phyloP scores from a whole-genome alignment of 2,888 invertebrate genomes.

The Tiliacea aurago region DNA sequence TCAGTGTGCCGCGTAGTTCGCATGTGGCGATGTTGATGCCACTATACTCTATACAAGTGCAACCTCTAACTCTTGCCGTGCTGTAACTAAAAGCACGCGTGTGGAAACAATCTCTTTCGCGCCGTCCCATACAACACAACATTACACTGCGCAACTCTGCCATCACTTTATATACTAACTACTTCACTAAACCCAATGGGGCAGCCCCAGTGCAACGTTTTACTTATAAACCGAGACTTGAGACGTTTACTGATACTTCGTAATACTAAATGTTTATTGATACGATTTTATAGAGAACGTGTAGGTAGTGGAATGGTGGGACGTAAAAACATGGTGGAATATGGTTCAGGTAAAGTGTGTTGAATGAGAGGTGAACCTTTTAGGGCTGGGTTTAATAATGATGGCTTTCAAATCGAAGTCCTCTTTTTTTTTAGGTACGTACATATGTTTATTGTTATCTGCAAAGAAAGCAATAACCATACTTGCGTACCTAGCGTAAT shows the following conservation, averaged over 20 bases:
- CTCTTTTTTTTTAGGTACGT: neutral
- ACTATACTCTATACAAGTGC: slow-evolving; percentile 14
- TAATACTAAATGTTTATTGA: slow-evolving; percentile 31
- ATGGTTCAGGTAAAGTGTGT: neutral
- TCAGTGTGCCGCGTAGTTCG: too few species aligned
- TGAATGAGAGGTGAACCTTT: slow-evolving; percentile 4
- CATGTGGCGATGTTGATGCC: too few species aligned
- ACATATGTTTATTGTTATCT: neutral
- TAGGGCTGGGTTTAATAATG: slow-evolving; percentile 7
- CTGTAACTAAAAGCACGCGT: slow-evolving; percentile 26
- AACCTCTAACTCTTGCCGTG: slow-evolving; percentile 25
- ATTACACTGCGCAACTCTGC: slow-evolving; percentile 4
- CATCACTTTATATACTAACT: slow-evolving; percentile 22
- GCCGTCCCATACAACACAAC: slow-evolving; percentile 3
- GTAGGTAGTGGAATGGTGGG: slow-evolving; percentile 21
- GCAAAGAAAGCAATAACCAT: too few species aligned
- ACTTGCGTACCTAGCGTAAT: too few species aligned
- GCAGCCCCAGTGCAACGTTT: neutral
- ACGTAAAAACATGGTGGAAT: neutral
- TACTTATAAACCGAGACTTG: slow-evolving; percentile 21
- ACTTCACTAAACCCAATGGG: slow-evolving; percentile 6
- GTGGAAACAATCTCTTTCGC: slow-evolving; percentile 39
- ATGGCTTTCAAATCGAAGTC: neutral
- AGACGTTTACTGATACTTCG: slow-evolving; percentile 18
- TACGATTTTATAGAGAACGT: slow-evolving; percentile 2